Conservation (phyloP, 2,888 invertebrate genomes). For the Leptinotarsa tumamoca region DNA sequence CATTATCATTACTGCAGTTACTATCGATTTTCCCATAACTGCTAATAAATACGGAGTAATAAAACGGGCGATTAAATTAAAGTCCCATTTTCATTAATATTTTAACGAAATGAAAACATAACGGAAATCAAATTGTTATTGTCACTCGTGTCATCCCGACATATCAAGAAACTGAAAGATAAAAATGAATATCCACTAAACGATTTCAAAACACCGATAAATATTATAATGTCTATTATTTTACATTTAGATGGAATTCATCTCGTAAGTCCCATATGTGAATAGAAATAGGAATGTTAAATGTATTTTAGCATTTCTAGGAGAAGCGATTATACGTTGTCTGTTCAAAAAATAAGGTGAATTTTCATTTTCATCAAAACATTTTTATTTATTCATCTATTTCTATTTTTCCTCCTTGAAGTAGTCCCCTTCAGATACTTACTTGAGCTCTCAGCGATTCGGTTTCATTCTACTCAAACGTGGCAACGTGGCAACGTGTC, state of each 20-base stretch:
- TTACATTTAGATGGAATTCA: conserved; percentile 7
- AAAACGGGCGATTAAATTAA: not conserved
- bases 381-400: too few species aligned
- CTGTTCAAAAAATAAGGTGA: too few species aligned
- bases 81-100: conserved; percentile 7
- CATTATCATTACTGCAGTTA: not conserved
- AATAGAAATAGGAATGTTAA: not conserved
- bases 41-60: not conserved
- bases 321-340: too few species aligned
- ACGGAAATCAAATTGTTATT: conserved; percentile 6
- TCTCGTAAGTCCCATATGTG: not conserved
- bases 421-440: too few species aligned
- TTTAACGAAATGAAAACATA: not conserved
- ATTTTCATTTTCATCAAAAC: too few species aligned
- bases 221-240: conserved; percentile 1
- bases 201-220: not conserved
- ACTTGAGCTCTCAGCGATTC: too few species aligned
- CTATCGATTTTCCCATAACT: not conserved
- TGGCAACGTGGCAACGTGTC: too few species aligned
- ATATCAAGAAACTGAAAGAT: conserved; percentile 1
- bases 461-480: too few species aligned
- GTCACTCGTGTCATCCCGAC: not conserved
- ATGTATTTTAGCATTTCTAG: not conserved
- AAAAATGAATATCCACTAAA: not conserved
- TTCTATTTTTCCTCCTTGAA: too few species aligned